Base-by-base conservation (phyloP, 2,888 invertebrate species). In the Copidosoma aretas region DNA sequence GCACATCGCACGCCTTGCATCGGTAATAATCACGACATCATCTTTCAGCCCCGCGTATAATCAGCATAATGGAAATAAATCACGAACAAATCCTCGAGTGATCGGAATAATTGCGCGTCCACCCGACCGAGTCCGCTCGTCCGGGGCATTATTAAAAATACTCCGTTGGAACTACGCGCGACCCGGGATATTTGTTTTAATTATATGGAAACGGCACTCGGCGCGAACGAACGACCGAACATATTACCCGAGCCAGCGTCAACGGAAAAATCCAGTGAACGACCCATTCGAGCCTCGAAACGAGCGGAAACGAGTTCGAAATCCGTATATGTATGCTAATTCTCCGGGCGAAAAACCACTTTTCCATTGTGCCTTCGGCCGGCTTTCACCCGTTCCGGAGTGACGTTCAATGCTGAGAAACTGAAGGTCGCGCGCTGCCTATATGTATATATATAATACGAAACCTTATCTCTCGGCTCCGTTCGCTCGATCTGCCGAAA, bases 21-120 rank as follows among this genome's bases (percentile, higher is more conserved):
- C 19, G 21, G 52, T 5, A 22, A n/a, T n/a, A 32, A 52, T 21
- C 19, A 22, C 22, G 52, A 52, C 3, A 52, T 19, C 32, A n/a
- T 54, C 25, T 24, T 54, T 46, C n/a, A 17, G 15, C 25, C 17
- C 43, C 43, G 43, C n/a, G n/a, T n/a, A n/a, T 53, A 41, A 59
- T 65, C 25, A n/a, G 46, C 3, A 58, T 12, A 39, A 57, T 17
- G 49, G 1, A 24, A 65, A 65, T 65, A 60, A 65, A 53, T 60
- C 60, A n/a, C 10, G 32, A 60, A 54, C 60, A 46, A 53, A 21
- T 12, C 12, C 53, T 32, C 43, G 60, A 19, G 25, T 43, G 54
- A 62, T 52, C 17, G 54, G 60, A 54, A 54, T 65, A 54, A 65
- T 65, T 65, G 25, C 43, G 12, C 14, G 43, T n/a, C n/a, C 43